These are phyloP conservation scores for Camelus bactrianus DNA, from an alignment of 2,113 vertebrate genomes.

Conservation along the genomic window DNA sequence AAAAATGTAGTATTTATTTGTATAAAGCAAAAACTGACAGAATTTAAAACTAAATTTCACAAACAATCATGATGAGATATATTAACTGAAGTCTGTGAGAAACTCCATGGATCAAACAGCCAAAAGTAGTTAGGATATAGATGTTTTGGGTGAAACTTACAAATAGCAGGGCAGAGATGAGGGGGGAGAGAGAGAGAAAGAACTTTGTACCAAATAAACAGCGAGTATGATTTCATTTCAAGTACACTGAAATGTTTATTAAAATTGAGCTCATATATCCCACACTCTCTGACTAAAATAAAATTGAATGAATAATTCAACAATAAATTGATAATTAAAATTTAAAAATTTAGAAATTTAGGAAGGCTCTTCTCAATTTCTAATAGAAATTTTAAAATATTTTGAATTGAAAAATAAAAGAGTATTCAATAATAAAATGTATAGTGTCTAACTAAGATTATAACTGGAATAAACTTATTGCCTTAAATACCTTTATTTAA, in stretches of 20 bases:
- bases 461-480: constrained; percentile 13
- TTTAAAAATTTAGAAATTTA: constrained; percentile 48
- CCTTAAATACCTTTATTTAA: not conserved
- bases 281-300: not conserved
- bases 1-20: not conserved
- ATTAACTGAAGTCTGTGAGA: not conserved
- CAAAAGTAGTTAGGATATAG: not conserved
- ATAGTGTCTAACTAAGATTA: not conserved
- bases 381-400: not conserved
- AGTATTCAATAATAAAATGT: not conserved
- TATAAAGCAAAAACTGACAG: not conserved
- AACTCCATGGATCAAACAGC: not conserved
- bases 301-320: constrained; percentile 49
- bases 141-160: not conserved
- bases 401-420: constrained; percentile 16
- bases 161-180: not conserved
- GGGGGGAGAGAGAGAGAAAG: not conserved
- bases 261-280: constrained; percentile 2
- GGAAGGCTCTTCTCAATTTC: constrained; percentile 16
- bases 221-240: constrained; percentile 34
- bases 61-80: not conserved
- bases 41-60: not conserved
- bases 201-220: not conserved
- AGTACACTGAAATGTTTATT: not conserved
- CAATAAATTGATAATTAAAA: constrained; percentile 32